A percentile compares a stretch with the other conserved stretches of the same genome.
Conservation (phyloP, 2,113 vertebrate species). For the Passerina amoena region DNA sequence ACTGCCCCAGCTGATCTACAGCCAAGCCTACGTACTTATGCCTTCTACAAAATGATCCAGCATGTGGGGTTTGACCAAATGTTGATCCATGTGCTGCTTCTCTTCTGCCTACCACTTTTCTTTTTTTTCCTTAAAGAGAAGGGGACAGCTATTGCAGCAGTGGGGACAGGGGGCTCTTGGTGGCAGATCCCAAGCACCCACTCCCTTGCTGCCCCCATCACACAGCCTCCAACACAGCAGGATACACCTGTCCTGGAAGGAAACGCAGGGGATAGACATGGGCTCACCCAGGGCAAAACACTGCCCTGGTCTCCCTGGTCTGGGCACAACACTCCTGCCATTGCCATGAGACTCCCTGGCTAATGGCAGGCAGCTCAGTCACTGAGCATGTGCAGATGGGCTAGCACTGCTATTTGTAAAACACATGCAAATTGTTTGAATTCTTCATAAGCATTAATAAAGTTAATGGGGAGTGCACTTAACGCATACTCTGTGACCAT, state of each 20-base stretch:
- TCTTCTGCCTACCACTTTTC: background rate
- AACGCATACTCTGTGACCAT: rapidly evolving
- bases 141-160: background rate
- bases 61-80: background rate
- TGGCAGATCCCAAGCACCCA: background rate
- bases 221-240: rapidly evolving
- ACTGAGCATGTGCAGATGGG: background rate
- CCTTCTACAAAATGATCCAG: background rate
- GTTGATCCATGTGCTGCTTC: background rate
- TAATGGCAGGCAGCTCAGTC: background rate
- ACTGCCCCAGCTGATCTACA: background rate
- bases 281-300: background rate
- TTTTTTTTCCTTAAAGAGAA: background rate
- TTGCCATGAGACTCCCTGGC: background rate
- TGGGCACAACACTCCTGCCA: background rate
- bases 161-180: background rate
- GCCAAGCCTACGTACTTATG: background rate
- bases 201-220: background rate
- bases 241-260: background rate
- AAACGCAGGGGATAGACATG: background rate
- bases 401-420: background rate
- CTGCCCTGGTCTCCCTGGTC: background rate
- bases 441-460: background rate
- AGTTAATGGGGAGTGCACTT: background rate
- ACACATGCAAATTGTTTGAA: background rate